Conservation (phyloP, 1,140 invertebrate genomes). For the Epicauta chinensis region DNA sequence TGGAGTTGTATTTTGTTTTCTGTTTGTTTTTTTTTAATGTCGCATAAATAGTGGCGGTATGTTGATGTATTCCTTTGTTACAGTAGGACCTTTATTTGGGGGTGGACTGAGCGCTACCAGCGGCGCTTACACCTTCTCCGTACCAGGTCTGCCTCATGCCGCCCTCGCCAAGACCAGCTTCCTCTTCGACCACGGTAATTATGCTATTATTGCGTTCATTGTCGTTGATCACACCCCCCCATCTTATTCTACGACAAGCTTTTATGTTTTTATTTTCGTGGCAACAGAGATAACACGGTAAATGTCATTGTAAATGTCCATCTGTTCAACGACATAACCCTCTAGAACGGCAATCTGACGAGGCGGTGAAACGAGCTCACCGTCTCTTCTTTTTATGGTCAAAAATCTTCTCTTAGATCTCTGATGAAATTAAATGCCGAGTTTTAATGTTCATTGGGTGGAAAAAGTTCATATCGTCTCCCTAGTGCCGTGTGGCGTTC, state of each 20-base stretch:
- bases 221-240: conserved; percentile 9
- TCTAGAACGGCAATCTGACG: conserved; percentile 20
- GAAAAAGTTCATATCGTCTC: conserved; percentile 45
- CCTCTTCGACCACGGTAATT: conserved; percentile 41
- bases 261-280: conserved; percentile 28
- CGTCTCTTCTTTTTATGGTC: conserved; percentile 41
- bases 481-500: conserved; percentile 27
- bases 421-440: conserved; percentile 47
- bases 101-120: conserved; percentile 33
- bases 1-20: neutral
- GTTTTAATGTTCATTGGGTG: conserved; percentile 46
- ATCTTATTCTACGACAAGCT: conserved; percentile 7
- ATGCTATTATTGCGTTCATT: conserved; percentile 16
- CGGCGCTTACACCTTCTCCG: conserved; percentile 37
- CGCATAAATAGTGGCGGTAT: conserved; percentile 7
- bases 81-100: conserved; percentile 41
- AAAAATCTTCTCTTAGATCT: conserved; percentile 45
- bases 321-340: conserved; percentile 23
- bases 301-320: conserved; percentile 20
- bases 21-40: conserved; percentile 8
- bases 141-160: conserved; percentile 37
- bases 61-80: conserved; percentile 31
- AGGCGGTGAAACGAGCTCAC: conserved; percentile 17
- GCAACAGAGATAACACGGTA: conserved; percentile 11
- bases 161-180: conserved; percentile 39